Base-by-base conservation (phyloP, 1,140 invertebrate species). In the Ephestia elutella region DNA sequence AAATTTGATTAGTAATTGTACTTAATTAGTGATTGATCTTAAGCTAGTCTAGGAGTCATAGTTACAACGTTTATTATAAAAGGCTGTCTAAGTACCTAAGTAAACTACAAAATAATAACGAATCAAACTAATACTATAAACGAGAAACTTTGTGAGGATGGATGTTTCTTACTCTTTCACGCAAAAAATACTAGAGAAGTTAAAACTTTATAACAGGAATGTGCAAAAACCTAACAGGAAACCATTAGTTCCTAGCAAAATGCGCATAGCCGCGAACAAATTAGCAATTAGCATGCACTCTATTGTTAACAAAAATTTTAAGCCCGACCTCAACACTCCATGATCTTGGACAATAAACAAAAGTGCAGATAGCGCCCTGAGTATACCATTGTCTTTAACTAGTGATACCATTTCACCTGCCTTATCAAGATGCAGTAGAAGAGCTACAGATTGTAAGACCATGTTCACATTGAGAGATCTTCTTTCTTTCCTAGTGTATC, bases 401-500 rank as follows among this genome's bases (percentile, higher is more conserved):
- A 61, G 57, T 60, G 57, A 70, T 70, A 65, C 30, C 62, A 65
- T 67, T 63, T 65, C 68, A 67, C 63, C 65, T 64, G 60, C 20
- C 49, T 65, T 73, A 75, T 77, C 73, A 62, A 65, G 77, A 80
- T 80, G 56, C 57, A 30, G 49, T 44, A 44, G 38, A 15, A 15
- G 13, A 15, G 38, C 2, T 15, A 11, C 30, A 44, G n/a, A 44
- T 44, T 44, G 38, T 44, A 44, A 44, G 1, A 15, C 38, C 8
- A 5, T 5, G 38, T 44, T 44, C 38, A 44, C 38, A 44, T 44
- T 44, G 7, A 10, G 38, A 5, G 8, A 2, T 11, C 11, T 38
- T 15, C 8, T 35, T 35, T 2, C 3, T 35, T 35, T 11, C 32
- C n/a, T n/a, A n/a, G 21, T 3, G 21, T 25, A 25, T 25, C n/a